Evolutionary conservation across 2,797 vertebrate genomes (phyloP).

Genomic region (Todus mexicanus): DNA sequence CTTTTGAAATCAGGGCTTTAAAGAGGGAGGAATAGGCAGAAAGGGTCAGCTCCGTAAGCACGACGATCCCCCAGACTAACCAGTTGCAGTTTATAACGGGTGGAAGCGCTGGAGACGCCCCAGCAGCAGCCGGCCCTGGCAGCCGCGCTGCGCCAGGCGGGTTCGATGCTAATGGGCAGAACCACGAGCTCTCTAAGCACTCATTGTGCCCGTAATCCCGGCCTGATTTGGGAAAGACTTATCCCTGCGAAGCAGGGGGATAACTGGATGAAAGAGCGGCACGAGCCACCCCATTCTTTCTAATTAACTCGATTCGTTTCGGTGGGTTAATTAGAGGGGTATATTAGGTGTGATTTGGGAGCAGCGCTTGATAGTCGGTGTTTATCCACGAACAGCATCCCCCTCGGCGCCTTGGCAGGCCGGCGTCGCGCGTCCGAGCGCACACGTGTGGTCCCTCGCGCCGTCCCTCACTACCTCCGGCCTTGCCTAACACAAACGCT

Average conservation of each 20-base stretch:
- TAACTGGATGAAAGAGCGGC: background rate
- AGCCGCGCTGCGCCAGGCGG: background rate
- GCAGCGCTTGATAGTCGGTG: background rate
- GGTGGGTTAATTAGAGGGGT: slow-evolving; percentile 23
- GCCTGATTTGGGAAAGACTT: background rate
- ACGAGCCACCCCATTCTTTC: background rate
- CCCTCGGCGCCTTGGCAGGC: background rate
- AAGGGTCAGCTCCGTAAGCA: background rate
- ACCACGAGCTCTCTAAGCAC: background rate
- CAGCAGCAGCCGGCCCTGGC: background rate
- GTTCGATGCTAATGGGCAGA: background rate
- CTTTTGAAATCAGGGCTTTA: background rate
- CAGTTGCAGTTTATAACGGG: background rate
- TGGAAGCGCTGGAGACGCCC: background rate
- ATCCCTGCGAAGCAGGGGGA: background rate
- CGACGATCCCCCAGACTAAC: background rate
- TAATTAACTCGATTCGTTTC: slow-evolving; percentile 36
- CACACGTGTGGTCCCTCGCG: background rate
- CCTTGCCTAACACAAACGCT: background rate
- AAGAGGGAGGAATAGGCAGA: background rate
- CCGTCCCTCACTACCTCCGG: background rate
- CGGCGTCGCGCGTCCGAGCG: background rate
- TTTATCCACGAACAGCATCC: background rate
- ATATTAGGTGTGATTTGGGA: background rate
- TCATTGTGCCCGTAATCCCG: background rate